These are phyloP conservation scores for Thaleichthys pacificus DNA, from an alignment of 2,797 vertebrate species.

Conservation along the genomic window DNA sequence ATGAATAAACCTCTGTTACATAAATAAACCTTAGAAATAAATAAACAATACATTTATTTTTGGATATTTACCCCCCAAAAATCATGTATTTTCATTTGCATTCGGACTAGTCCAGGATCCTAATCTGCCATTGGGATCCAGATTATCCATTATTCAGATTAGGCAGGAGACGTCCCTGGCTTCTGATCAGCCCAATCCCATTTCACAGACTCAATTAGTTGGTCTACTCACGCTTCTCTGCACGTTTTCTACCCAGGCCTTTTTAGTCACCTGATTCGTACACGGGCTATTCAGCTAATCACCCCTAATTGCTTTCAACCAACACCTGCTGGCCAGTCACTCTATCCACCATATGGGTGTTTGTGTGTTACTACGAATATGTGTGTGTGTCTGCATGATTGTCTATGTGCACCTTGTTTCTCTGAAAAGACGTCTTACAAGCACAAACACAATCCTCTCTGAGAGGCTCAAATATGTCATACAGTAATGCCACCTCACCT, in stretches of 20 bases:
- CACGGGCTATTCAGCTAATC: conserved; percentile 29
- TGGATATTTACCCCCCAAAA: too few relatives aligned
- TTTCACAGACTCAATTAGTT: conserved; percentile 29
- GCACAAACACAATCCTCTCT: too few relatives aligned
- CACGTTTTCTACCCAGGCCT: conserved; percentile 38
- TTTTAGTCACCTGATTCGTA: conserved; percentile 44
- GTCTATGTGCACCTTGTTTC: neutral
- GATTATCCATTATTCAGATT: conserved; percentile 63
- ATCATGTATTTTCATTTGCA: neutral
- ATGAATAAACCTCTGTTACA: too few relatives aligned
- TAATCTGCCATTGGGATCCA: conserved; percentile 53
- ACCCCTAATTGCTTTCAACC: conserved; percentile 3
- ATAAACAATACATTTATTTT: too few relatives aligned
- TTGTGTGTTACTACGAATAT: neutral
- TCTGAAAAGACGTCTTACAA: neutral
- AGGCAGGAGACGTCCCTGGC: conserved; percentile 40
- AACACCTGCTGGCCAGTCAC: neutral
- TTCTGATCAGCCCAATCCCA: conserved; percentile 48
- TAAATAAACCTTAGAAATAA: too few relatives aligned
- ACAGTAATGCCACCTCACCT: too few relatives aligned
- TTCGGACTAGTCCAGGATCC: neutral
- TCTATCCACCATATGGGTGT: neutral
- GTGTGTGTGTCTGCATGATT: conserved; percentile 1
- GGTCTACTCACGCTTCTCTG: conserved; percentile 34
- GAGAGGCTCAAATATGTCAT: too few relatives aligned